Percentiles rank a stretch among this genome's conserved stretches.
These are phyloP conservation scores for Hirtodrosophila cameraria DNA, from an alignment of 2,888 invertebrate genomes.

Conservation along the genomic window DNA sequence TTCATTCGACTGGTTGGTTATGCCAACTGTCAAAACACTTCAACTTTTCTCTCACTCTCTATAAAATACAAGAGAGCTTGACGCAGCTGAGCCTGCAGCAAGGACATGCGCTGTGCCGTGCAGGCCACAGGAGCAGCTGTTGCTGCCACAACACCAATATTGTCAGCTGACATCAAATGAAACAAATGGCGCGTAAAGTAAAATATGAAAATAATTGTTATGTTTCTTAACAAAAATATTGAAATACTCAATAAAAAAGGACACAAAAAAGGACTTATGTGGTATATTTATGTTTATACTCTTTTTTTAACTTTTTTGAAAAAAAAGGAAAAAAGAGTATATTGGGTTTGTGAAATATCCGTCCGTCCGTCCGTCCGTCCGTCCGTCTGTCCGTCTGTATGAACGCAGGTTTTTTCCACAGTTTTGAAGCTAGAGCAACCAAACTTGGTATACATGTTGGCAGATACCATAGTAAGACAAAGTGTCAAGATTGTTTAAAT, in stretches of 20 bases:
- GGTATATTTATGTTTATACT: too few relatives aligned
- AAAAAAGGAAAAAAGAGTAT: too few relatives aligned
- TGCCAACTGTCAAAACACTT: conserved; percentile 53
- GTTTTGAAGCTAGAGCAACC: too few relatives aligned
- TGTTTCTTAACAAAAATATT: neutral
- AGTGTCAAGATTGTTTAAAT: too few relatives aligned
- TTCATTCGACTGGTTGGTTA: conserved; percentile 35
- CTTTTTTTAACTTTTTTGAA: too few relatives aligned
- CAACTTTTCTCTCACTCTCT: conserved; percentile 11
- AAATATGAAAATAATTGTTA: neutral
- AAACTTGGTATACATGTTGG: too few relatives aligned
- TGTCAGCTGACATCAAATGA: conserved; percentile 12
- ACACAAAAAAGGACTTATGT: too few relatives aligned
- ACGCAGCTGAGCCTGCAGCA: conserved; percentile 47
- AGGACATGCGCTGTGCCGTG: conserved; percentile 64
- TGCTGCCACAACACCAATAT: neutral
- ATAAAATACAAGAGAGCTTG: conserved; percentile 32
- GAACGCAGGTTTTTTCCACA: too few relatives aligned
- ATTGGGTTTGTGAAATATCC: too few relatives aligned
- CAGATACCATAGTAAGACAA: too few relatives aligned
- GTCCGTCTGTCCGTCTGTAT: too few relatives aligned
- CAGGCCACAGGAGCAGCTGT: conserved; percentile 43
- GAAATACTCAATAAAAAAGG: neutral
- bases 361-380: too few relatives aligned
- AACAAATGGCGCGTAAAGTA: neutral